A percentile compares a stretch with the other conserved stretches of the same genome.
phyloP scores from a whole-genome alignment of 2,888 invertebrate species.

The Harpagoxenus sublaevis region DNA sequence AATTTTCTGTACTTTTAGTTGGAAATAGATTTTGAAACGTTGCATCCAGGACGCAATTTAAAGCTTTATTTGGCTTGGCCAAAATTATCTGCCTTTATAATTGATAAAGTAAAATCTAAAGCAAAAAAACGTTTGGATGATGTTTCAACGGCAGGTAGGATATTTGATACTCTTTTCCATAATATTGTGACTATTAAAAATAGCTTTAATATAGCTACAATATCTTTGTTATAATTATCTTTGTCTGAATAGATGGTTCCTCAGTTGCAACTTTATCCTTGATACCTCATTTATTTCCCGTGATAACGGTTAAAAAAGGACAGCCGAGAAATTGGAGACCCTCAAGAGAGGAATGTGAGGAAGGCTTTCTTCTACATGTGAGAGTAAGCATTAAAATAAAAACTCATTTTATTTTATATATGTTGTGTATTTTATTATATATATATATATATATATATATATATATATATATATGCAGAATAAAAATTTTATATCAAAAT shows the following conservation, averaged over 20 bases:
- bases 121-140: neutral
- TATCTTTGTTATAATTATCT: too few relatives aligned
- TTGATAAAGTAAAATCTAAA: neutral
- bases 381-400: neutral
- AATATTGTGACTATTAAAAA: too few relatives aligned
- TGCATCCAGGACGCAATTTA: neutral
- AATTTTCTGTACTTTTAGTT: neutral
- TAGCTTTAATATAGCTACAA: too few relatives aligned
- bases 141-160: neutral
- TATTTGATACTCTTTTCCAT: too few relatives aligned
- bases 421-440: neutral
- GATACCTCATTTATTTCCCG: neutral
- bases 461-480: too few relatives aligned
- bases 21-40: conserved; percentile 1
- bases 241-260: too few relatives aligned
- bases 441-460: too few relatives aligned
- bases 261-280: neutral
- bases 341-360: neutral
- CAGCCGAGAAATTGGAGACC: neutral
- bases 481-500: neutral
- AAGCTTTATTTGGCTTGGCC: conserved; percentile 1
- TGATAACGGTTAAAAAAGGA: neutral
- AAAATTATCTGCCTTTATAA: conserved; percentile 8
- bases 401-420: neutral
- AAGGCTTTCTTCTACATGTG: conserved; percentile 4